Percentiles rank a stretch among this genome's conserved stretches.
phyloP scores from a whole-genome alignment of 1,140 invertebrate genomes.

The Oryzaephilus surinamensis region DNA sequence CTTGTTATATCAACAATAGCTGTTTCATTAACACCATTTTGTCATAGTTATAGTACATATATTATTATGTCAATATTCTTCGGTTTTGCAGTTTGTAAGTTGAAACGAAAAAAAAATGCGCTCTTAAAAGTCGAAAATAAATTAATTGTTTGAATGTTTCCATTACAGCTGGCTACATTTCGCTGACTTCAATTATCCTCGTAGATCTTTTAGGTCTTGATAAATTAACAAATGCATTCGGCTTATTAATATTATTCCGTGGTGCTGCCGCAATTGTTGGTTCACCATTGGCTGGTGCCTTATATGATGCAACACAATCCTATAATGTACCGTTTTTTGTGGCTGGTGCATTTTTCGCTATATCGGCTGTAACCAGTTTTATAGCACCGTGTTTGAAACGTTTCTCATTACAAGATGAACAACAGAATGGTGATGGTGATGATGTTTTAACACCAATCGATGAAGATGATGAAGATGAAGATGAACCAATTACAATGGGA shows the following conservation, averaged over 20 bases:
- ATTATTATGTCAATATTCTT: slow-evolving; percentile 82
- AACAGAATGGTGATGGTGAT: slow-evolving; percentile 49
- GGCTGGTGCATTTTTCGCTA: slow-evolving; percentile 77
- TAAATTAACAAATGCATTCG: slow-evolving; percentile 93
- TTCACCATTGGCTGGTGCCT: slow-evolving; percentile 68
- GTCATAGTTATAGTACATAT: slow-evolving; percentile 63
- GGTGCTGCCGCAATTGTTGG: slow-evolving; percentile 84
- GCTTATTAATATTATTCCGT: slow-evolving; percentile 86
- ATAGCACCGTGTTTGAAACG: slow-evolving; percentile 66
- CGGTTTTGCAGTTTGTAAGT: slow-evolving; percentile 92
- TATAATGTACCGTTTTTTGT: slow-evolving; percentile 88
- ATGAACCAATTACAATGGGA: slow-evolving; percentile 56
- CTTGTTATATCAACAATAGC: slow-evolving; percentile 80
- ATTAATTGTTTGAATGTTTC: slow-evolving; percentile 11
- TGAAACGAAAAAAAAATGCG: background rate
- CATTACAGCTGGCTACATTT: slow-evolving; percentile 87
- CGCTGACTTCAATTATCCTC: slow-evolving; percentile 93
- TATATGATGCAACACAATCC: slow-evolving; percentile 76
- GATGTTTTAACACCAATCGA: slow-evolving; percentile 71
- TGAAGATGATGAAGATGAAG: slow-evolving; percentile 68
- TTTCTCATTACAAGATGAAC: slow-evolving; percentile 37
- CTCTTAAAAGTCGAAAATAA: background rate
- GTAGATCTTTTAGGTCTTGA: slow-evolving; percentile 92
- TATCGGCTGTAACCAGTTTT: slow-evolving; percentile 77
- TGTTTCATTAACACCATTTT: slow-evolving; percentile 76